A percentile compares a stretch with the other conserved stretches of the same genome.
These are phyloP conservation scores for Mus caroli DNA, from an alignment of 2,797 vertebrate species.

Conservation along the genomic window DNA sequence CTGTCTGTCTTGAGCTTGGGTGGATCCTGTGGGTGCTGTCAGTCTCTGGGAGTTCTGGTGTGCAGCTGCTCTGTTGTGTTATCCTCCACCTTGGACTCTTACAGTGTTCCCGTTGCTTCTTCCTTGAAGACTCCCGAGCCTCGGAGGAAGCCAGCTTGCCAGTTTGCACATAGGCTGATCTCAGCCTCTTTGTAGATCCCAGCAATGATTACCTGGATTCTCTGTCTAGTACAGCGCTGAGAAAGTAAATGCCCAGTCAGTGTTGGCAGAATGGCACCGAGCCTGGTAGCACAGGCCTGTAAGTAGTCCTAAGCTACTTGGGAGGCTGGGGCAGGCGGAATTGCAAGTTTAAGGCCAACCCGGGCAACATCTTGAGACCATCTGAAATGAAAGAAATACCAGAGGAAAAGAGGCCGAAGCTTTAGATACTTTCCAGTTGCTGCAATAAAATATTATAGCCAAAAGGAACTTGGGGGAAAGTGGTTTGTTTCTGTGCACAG, in stretches of 20 bases:
- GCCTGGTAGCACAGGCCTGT: neutral
- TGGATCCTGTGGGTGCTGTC: too few relatives aligned
- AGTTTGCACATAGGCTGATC: too few relatives aligned
- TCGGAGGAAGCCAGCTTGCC: neutral
- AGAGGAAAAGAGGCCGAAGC: neutral
- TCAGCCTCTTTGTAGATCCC: neutral
- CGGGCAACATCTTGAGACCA: neutral
- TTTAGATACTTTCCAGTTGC: neutral
- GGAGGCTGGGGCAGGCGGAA: neutral
- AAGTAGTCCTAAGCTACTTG: neutral
- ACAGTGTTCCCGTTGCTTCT: neutral
- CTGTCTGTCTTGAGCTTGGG: neutral
- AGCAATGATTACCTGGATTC: too few relatives aligned
- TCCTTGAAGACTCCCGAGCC: neutral
- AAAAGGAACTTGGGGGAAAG: neutral
- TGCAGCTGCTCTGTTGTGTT: neutral
- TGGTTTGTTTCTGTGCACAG: neutral
- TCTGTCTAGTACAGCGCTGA: neutral
- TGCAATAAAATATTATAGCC: neutral
- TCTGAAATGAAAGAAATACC: neutral
- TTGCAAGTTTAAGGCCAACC: neutral
- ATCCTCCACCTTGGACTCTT: neutral
- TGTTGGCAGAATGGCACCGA: neutral
- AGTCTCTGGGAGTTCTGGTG: neutral
- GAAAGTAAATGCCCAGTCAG: neutral